Conservation (phyloP, 2,113 vertebrate genomes). For the Callipepla squamata region DNA sequence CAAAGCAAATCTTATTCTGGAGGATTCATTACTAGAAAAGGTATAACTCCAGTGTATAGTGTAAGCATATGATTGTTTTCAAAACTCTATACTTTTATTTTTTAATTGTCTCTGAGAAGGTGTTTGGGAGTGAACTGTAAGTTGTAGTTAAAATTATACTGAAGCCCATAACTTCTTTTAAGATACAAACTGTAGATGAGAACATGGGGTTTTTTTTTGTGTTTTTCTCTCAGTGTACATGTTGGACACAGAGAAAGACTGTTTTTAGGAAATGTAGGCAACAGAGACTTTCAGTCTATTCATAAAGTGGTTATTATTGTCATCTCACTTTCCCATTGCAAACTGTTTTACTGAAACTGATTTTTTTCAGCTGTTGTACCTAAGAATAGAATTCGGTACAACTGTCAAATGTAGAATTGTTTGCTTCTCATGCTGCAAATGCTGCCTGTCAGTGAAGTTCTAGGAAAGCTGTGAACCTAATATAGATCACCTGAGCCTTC, state of each 20-base stretch:
- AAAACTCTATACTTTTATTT: not conserved
- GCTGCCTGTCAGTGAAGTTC: not conserved
- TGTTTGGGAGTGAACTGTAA: not conserved
- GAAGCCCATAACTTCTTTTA: not conserved
- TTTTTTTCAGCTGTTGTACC: not conserved
- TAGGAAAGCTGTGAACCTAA: fast-evolving
- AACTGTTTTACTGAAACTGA: not conserved
- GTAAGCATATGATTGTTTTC: not conserved
- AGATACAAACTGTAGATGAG: not conserved
- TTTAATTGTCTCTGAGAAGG: not conserved
- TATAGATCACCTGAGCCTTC: not conserved
- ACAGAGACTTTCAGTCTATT: not conserved
- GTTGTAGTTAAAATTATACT: not conserved
- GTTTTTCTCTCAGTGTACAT: not conserved
- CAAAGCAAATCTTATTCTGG: not conserved
- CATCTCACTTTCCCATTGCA: not conserved
- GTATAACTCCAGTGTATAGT: not conserved
- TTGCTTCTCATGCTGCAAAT: not conserved
- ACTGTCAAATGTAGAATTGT: not conserved
- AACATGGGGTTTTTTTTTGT: not conserved
- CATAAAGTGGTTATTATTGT: not conserved
- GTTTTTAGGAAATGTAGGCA: not conserved
- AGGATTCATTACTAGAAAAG: not conserved
- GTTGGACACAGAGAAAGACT: not conserved
- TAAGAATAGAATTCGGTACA: not conserved